phyloP scores from a whole-genome alignment of 2,888 invertebrate genomes.

The Tinea trinotella region DNA sequence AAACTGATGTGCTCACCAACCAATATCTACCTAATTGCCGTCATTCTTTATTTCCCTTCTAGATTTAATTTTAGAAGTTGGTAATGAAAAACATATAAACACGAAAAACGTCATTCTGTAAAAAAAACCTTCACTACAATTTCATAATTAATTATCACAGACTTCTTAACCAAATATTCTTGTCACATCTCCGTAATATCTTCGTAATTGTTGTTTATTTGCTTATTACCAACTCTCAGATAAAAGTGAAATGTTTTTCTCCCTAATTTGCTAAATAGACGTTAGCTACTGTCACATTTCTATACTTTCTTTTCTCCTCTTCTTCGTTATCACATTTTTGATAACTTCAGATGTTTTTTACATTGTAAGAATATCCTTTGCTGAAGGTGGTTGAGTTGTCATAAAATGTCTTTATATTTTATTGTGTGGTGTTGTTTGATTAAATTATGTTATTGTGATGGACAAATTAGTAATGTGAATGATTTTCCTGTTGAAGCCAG shows the following conservation, averaged over 20 bases:
- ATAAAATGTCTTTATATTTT: not conserved
- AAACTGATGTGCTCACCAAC: too few relatives aligned
- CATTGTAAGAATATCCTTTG: not conserved
- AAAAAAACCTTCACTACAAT: too few relatives aligned
- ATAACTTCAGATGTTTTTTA: not conserved
- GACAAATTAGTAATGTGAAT: not conserved
- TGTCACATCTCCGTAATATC: not conserved
- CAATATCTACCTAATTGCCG: too few relatives aligned
- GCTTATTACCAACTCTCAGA: not conserved
- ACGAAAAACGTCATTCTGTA: too few relatives aligned
- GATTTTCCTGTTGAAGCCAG: not conserved
- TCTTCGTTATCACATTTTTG: not conserved
- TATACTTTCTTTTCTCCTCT: not conserved
- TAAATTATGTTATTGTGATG: not conserved
- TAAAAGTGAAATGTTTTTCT: slow-evolving; percentile 10
- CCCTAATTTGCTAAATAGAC: not conserved
- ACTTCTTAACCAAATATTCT: too few relatives aligned
- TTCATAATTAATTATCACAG: too few relatives aligned
- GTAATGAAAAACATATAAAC: too few relatives aligned
- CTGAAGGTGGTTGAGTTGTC: not conserved
- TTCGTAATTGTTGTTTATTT: not conserved
- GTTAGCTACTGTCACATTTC: not conserved
- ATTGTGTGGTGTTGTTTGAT: not conserved
- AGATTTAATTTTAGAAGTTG: too few relatives aligned
- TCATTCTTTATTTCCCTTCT: too few relatives aligned